phyloP scores from a whole-genome alignment of 2,888 invertebrate species.

The Polyommatus iphigenia region DNA sequence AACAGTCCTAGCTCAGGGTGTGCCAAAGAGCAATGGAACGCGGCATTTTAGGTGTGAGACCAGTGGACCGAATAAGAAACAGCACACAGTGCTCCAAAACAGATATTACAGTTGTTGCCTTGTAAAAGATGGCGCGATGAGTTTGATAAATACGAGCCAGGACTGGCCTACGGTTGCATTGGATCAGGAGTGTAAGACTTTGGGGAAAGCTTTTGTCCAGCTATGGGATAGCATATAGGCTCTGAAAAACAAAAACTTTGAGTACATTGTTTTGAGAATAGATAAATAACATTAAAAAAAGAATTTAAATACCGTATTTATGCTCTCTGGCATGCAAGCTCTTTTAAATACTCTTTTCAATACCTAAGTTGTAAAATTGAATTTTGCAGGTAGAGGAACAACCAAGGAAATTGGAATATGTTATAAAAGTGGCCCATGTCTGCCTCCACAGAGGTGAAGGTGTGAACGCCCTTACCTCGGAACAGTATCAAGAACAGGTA shows the following conservation, averaged over 20 bases:
- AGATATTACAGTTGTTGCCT: not conserved
- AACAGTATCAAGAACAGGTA: slow-evolving; percentile 84
- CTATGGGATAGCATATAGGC: not conserved
- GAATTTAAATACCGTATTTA: too few species aligned
- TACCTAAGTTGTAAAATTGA: slow-evolving; percentile 19
- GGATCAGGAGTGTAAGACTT: not conserved
- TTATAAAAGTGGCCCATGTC: slow-evolving; percentile 94
- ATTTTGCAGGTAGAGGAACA: slow-evolving; percentile 92
- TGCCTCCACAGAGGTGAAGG: slow-evolving; percentile 87
- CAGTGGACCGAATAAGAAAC: too few species aligned
- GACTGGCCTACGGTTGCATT: not conserved
- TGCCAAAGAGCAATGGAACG: not conserved
- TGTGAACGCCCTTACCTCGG: slow-evolving; percentile 85
- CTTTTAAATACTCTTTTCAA: too few species aligned
- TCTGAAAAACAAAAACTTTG: not conserved
- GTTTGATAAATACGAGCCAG: too few species aligned
- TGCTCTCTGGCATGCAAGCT: too few species aligned
- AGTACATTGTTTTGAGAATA: not conserved
- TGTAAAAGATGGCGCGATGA: too few species aligned
- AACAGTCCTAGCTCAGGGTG: not conserved
- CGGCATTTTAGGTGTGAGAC: not conserved
- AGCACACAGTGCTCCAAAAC: not conserved
- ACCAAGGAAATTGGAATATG: slow-evolving; percentile 97
- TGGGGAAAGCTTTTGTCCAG: not conserved
- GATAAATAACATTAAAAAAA: too few species aligned